These are phyloP conservation scores for Chaitophorus viminalis DNA, from an alignment of 2,888 invertebrate species.

Conservation along the genomic window DNA sequence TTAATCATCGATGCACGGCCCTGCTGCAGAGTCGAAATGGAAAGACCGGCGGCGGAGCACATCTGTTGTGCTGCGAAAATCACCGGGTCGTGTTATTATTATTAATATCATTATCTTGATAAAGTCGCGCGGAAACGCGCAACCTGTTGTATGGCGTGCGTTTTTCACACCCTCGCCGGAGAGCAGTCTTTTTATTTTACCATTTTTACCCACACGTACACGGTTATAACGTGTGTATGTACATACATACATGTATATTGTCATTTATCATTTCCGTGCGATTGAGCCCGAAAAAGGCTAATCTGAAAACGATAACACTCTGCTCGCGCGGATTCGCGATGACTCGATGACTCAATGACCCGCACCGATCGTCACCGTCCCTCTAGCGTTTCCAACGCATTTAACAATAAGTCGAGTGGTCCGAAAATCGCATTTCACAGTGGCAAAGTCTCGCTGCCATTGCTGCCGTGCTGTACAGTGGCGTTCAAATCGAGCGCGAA, in stretches of 20 bases:
- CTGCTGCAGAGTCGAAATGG: neutral
- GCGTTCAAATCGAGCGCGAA: constrained; percentile 3
- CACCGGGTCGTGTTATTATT: constrained; percentile 62
- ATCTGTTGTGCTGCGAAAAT: constrained; percentile 56
- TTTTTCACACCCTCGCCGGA: constrained; percentile 52
- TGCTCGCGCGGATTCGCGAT: neutral
- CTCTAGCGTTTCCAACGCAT: constrained; percentile 34
- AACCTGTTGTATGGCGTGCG: constrained; percentile 47
- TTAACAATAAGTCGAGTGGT: constrained; percentile 16
- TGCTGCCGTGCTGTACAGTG: neutral
- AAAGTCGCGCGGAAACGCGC: constrained; percentile 52
- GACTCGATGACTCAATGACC: constrained; percentile 57
- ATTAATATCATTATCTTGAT: constrained; percentile 60
- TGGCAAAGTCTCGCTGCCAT: neutral
- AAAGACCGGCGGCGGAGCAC: constrained; percentile 37
- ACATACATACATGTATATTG: neutral
- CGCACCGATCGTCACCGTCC: neutral
- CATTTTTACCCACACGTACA: too few relatives aligned
- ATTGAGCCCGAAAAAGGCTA: constrained; percentile 55
- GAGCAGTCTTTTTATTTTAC: constrained; percentile 27
- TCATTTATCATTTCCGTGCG: constrained; percentile 61
- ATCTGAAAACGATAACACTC: constrained; percentile 58
- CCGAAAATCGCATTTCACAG: constrained; percentile 56
- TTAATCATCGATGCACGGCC: constrained; percentile 47
- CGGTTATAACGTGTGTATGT: neutral